Evolutionary conservation across 1,140 invertebrate species (phyloP).

Genomic region (Neodiprion virginianus): DNA sequence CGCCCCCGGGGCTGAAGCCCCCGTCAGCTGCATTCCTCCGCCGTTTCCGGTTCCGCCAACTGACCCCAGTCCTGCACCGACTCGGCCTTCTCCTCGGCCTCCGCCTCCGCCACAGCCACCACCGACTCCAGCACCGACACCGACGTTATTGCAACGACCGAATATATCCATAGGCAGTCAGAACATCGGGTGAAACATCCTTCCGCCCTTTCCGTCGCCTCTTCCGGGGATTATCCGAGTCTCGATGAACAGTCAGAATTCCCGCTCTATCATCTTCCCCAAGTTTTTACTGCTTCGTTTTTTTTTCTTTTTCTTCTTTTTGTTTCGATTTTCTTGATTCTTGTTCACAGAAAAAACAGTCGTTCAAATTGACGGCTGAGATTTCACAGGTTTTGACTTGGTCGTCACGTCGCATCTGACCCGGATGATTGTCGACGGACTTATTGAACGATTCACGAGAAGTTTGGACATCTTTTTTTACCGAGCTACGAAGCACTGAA

Average conservation of each 20-base stretch:
- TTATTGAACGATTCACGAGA: background rate
- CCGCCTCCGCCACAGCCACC: conserved; percentile 38
- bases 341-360: background rate
- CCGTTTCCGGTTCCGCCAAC: conserved; percentile 30
- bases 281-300: too few relatives aligned
- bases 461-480: background rate
- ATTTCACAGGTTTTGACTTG: background rate
- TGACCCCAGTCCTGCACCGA: conserved; percentile 21
- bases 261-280: background rate
- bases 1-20: conserved; percentile 57
- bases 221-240: conserved; percentile 4
- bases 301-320: too few relatives aligned
- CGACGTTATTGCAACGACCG: conserved; percentile 58
- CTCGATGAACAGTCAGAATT: background rate
- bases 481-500: background rate
- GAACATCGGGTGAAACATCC: conserved; percentile 54
- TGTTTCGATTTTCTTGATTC: too few relatives aligned
- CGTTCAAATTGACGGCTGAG: background rate
- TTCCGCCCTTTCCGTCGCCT: conserved; percentile 39
- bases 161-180: conserved; percentile 63
- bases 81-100: conserved; percentile 33
- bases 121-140: conserved; percentile 47
- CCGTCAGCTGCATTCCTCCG: conserved; percentile 60
- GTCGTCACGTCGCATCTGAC: background rate
- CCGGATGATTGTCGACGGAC: background rate